Conservation (phyloP, 2,113 vertebrate species). For the Poecilia latipinna region DNA sequence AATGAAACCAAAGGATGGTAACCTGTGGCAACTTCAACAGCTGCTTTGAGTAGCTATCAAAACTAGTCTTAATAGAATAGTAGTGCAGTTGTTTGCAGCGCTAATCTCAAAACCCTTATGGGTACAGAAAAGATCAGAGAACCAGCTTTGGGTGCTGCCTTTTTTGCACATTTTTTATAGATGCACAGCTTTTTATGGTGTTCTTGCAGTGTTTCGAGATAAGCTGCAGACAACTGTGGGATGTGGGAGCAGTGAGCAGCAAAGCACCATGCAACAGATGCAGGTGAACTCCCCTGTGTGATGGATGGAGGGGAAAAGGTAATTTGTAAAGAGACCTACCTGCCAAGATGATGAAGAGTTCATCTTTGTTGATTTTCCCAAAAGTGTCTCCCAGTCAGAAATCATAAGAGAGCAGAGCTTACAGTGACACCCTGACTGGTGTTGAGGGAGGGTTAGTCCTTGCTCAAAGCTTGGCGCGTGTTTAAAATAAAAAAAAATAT, state of each 20-base stretch:
- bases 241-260: conserved; percentile 55
- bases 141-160: conserved; percentile 16
- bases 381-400: conserved; percentile 79
- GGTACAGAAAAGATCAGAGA: background rate
- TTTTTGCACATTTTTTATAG: conserved; percentile 47
- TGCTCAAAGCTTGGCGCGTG: conserved; percentile 66
- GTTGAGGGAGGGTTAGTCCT: conserved; percentile 81
- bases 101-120: background rate
- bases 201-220: conserved; percentile 70
- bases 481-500: conserved; percentile 64
- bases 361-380: conserved; percentile 83
- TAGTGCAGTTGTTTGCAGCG: conserved; percentile 38
- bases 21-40: conserved; percentile 52
- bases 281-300: conserved; percentile 83
- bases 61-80: conserved; percentile 24
- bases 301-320: conserved; percentile 84
- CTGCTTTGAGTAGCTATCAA: conserved; percentile 42
- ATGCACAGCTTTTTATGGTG: conserved; percentile 44
- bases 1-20: conserved; percentile 61
- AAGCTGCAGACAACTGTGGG: conserved; percentile 67
- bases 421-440: conserved; percentile 84
- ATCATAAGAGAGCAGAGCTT: conserved; percentile 83
- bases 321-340: conserved; percentile 89
- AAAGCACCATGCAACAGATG: conserved; percentile 80
- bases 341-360: conserved; percentile 93